A percentile compares a stretch with the other conserved stretches of the same genome.
phyloP scores from a whole-genome alignment of 2,113 vertebrate genomes.

The Choloepus hoffmanni region DNA sequence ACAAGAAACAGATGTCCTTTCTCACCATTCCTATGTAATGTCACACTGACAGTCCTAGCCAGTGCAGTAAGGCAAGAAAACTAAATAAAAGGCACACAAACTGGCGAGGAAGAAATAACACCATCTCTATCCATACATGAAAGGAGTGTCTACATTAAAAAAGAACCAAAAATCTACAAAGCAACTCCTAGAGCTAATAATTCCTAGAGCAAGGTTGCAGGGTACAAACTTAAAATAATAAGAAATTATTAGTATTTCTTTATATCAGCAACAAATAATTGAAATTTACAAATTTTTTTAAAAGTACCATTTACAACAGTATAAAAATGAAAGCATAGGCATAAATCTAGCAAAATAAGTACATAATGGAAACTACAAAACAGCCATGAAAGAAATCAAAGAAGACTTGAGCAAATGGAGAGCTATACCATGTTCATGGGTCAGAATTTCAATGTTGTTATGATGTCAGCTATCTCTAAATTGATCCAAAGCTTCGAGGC shows the following conservation, averaged over 20 bases:
- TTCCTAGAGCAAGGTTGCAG: neutral
- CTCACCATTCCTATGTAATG: neutral
- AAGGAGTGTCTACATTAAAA: too few relatives aligned
- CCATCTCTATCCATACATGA: neutral
- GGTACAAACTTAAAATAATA: neutral
- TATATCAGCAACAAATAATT: neutral
- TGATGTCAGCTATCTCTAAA: neutral
- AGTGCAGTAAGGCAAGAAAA: neutral
- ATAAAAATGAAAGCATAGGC: neutral
- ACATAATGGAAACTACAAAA: neutral
- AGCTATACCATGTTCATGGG: rapidly evolving
- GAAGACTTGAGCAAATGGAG: neutral
- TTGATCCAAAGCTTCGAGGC: too few relatives aligned
- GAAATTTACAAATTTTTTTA: neutral
- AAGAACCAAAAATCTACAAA: neutral
- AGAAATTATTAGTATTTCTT: neutral
- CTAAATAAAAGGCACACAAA: neutral
- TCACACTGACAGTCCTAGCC: neutral
- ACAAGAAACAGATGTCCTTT: neutral
- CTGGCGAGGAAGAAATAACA: neutral
- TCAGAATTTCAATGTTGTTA: too few relatives aligned
- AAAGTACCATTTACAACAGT: neutral
- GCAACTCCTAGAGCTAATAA: neutral
- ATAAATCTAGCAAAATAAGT: neutral
- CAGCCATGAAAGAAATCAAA: neutral